Evolutionary conservation across 2,888 invertebrate genomes (phyloP).

Genomic region (Sylvicola cinctus): DNA sequence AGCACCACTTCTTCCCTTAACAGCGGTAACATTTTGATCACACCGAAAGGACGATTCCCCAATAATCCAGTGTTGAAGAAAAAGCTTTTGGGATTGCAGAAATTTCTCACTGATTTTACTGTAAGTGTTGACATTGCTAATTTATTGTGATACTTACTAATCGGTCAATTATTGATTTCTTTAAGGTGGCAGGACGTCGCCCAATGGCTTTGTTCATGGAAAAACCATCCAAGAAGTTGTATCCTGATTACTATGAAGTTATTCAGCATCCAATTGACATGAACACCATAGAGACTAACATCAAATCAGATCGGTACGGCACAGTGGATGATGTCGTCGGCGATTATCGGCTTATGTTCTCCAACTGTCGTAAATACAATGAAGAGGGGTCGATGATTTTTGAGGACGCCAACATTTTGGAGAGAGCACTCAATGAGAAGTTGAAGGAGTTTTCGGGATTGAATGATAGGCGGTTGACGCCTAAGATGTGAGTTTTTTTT

Average conservation of each 20-base stretch:
- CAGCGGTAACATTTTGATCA: conserved; percentile 8
- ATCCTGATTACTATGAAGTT: conserved; percentile 89
- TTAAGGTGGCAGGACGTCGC: conserved; percentile 43
- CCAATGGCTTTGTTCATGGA: conserved; percentile 89
- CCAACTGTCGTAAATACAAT: conserved; percentile 91
- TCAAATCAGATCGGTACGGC: conserved; percentile 65
- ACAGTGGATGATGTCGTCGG: conserved; percentile 67
- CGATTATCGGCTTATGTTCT: conserved; percentile 87
- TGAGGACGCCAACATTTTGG: conserved; percentile 78
- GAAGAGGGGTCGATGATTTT: conserved; percentile 91
- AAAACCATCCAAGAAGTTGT: conserved; percentile 84
- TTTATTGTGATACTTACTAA: too few species aligned
- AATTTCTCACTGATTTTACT: conserved; percentile 44
- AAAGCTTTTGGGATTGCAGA: conserved; percentile 62
- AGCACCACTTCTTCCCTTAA: conserved; percentile 4
- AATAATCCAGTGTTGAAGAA: conserved; percentile 37
- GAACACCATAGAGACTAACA: conserved; percentile 79
- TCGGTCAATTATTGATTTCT: not conserved
- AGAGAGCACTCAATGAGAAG: conserved; percentile 65
- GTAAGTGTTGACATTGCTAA: too few species aligned
- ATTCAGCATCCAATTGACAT: conserved; percentile 90
- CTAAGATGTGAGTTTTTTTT: conserved; percentile 18
- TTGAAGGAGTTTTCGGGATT: conserved; percentile 50
- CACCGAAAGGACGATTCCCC: conserved; percentile 19
- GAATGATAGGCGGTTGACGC: conserved; percentile 20